Evolutionary conservation across 2,888 invertebrate genomes (phyloP).

Genomic region (Ischnus inquisitorius): DNA sequence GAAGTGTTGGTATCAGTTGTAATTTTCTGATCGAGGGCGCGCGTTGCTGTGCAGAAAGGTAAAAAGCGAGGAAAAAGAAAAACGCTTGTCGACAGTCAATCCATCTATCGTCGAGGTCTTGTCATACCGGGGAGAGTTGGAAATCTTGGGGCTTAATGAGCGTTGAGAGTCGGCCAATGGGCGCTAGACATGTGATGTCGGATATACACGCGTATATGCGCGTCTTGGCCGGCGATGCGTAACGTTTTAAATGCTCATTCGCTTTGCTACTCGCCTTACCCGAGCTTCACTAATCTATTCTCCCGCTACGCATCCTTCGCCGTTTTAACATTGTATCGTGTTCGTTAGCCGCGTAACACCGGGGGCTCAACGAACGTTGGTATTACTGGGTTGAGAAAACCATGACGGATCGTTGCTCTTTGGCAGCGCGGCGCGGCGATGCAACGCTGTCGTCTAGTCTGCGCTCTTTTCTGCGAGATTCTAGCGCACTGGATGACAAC

Average conservation of each 20-base stretch:
- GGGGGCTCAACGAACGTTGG: constrained; percentile 32
- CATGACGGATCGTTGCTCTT: constrained; percentile 45
- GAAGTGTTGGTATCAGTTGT: not conserved
- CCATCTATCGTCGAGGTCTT: constrained; percentile 21
- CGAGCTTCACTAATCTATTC: constrained; percentile 23
- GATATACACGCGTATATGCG: not conserved
- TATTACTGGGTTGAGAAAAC: constrained; percentile 42
- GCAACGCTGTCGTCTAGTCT: not conserved
- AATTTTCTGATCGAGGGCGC: not conserved
- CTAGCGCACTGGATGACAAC: too few relatives aligned
- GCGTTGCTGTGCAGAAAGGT: not conserved
- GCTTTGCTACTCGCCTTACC: constrained; percentile 32
- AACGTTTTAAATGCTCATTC: constrained; percentile 38
- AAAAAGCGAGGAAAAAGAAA: too few relatives aligned
- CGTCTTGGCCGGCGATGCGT: constrained; percentile 32
- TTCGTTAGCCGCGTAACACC: constrained; percentile 34
- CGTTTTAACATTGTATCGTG: constrained; percentile 43
- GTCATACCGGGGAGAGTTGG: constrained; percentile 25
- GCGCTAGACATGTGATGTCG: constrained; percentile 30
- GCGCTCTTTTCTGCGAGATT: too few relatives aligned
- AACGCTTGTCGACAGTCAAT: constrained; percentile 20
- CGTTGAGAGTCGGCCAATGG: constrained; percentile 20
- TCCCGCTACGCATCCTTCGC: constrained; percentile 26
- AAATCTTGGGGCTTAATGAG: constrained; percentile 41
- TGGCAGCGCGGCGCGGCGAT: not conserved